Evolutionary conservation across 2,888 invertebrate species (phyloP).

Genomic region (Chaetogeoica ovagalla): DNA sequence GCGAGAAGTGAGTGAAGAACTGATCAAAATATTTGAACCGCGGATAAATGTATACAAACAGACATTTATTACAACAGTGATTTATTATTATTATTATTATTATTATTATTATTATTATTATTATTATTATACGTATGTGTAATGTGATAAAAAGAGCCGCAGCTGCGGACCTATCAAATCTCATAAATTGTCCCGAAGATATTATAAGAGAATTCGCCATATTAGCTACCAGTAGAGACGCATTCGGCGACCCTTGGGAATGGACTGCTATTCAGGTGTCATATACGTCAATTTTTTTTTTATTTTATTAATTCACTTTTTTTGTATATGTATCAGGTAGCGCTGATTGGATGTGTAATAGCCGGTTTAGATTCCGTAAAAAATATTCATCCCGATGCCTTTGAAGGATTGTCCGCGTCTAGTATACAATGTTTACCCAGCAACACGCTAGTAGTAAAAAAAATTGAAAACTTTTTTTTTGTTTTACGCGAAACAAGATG

Average conservation of each 20-base stretch:
- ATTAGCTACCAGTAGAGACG: slow-evolving; percentile 55
- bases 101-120: no score
- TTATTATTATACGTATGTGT: no score
- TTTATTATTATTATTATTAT: no score
- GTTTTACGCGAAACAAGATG: neutral
- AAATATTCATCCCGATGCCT: slow-evolving; percentile 56
- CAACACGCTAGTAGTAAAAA: slow-evolving; percentile 55
- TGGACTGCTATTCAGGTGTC: slow-evolving; percentile 57
- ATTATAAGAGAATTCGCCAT: slow-evolving; percentile 55
- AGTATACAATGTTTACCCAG: slow-evolving; percentile 56
- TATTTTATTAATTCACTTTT: no score
- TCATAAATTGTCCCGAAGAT: slow-evolving; percentile 56
- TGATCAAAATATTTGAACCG: no score
- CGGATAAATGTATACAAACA: no score
- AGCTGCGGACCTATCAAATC: slow-evolving; percentile 56
- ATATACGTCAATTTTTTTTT: neutral
- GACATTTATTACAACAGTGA: no score
- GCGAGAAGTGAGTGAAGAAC: neutral
- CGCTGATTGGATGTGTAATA: slow-evolving; percentile 57
- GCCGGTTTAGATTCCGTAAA: slow-evolving; percentile 55
- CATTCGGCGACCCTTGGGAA: slow-evolving; percentile 56
- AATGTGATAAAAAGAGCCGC: slow-evolving; percentile 55
- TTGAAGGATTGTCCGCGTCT: slow-evolving; percentile 56
- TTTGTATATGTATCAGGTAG: slow-evolving; percentile 53
- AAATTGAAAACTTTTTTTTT: neutral